phyloP scores from a whole-genome alignment of 30 jellyfish, hydroid and myxozoan species.

The Pseudorhiza aurosa region DNA sequence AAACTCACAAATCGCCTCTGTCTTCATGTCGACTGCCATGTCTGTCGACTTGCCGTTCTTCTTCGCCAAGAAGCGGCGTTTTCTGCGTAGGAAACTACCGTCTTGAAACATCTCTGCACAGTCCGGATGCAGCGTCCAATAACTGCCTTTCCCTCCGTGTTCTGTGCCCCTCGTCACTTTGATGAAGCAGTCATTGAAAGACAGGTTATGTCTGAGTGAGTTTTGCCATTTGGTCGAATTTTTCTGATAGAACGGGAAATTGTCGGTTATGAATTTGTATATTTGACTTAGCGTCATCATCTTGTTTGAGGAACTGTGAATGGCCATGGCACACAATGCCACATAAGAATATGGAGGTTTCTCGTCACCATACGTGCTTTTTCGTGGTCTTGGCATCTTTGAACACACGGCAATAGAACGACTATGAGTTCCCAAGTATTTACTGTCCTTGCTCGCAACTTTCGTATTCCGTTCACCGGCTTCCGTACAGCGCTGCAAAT shows the following conservation, averaged over 20 bases:
- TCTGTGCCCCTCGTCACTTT: constrained; percentile 92
- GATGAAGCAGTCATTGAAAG: constrained; percentile 97
- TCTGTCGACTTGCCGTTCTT: constrained; percentile 9
- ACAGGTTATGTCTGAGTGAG: constrained; percentile 90
- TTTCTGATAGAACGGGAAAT: constrained; percentile 92
- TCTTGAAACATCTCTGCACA: constrained; percentile 96
- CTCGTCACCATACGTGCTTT: constrained; percentile 91
- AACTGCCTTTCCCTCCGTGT: constrained; percentile 97
- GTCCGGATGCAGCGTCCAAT: constrained; percentile 95
- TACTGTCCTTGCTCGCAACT: too few species aligned
- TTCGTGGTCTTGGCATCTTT: constrained; percentile 96
- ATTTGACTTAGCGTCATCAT: constrained; percentile 97
- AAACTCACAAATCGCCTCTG: constrained; percentile 23
- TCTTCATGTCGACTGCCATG: constrained; percentile 7
- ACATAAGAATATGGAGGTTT: constrained; percentile 96
- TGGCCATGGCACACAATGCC: constrained; percentile 99
- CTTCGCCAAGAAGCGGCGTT: constrained; percentile 81
- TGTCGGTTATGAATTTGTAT: constrained; percentile 85
- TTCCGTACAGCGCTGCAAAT: too few species aligned
- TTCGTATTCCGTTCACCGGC: too few species aligned
- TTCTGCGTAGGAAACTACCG: constrained; percentile 90
- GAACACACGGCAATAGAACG: too few species aligned
- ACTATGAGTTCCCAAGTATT: too few species aligned
- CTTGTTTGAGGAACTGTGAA: constrained; percentile 84
- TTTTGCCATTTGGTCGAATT: constrained; percentile 95